phyloP scores from a whole-genome alignment of 2,113 vertebrate genomes.

The Suncus etruscus region DNA sequence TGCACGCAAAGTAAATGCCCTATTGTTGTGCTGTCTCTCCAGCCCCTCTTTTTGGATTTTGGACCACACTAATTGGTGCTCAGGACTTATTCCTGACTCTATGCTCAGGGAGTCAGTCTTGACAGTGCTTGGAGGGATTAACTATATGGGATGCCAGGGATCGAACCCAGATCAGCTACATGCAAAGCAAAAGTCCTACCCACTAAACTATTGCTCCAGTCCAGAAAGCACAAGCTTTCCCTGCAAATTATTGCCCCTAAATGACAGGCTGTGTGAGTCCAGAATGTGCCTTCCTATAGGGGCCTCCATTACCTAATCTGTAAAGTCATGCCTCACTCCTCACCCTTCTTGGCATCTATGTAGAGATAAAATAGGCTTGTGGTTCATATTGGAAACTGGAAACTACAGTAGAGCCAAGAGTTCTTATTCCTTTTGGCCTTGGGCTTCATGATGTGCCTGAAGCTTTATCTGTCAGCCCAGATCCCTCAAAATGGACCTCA shows the following conservation, averaged over 20 bases:
- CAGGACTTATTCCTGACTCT: no score
- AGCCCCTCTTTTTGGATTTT: no score
- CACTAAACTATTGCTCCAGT: no score
- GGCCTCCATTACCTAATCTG: neutral
- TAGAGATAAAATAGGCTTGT: neutral
- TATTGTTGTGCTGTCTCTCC: no score
- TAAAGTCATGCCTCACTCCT: neutral
- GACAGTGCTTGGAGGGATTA: no score
- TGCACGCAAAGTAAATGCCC: no score
- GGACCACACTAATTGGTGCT: no score
- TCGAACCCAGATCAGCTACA: no score
- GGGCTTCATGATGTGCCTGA: neutral
- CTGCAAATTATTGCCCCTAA: neutral
- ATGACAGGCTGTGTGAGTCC: neutral
- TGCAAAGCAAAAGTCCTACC: no score
- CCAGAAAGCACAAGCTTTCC: neutral
- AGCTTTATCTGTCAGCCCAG: neutral
- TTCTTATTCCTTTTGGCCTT: neutral
- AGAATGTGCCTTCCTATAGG: neutral
- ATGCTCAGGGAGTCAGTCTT: no score
- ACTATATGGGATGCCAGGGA: no score
- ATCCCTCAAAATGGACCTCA: no score
- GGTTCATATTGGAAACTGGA: neutral
- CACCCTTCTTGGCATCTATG: neutral
- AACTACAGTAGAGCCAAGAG: neutral